Conservation (phyloP, 1,140 invertebrate genomes). For the Drosophila navojoa region DNA sequence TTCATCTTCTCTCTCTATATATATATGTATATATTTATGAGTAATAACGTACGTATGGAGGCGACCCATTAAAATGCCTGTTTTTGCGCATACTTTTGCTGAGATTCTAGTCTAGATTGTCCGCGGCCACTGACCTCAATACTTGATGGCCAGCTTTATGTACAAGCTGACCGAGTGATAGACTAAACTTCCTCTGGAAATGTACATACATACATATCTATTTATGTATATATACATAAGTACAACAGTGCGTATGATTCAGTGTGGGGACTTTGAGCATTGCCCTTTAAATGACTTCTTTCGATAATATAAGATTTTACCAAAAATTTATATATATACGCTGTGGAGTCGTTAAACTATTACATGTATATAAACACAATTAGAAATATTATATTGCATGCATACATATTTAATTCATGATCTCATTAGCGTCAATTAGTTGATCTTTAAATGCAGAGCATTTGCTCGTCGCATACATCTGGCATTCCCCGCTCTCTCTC, state of each 20-base stretch:
- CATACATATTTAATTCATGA: background rate
- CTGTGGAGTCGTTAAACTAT: no score
- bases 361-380: no score
- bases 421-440: background rate
- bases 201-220: background rate
- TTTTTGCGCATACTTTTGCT: background rate
- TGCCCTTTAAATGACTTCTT: conserved; percentile 29
- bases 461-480: background rate
- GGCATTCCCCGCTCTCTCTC: background rate
- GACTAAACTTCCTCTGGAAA: conserved; percentile 19
- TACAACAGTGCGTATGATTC: no score
- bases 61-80: conserved; percentile 18
- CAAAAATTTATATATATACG: background rate
- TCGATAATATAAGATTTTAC: background rate
- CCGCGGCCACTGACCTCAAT: conserved; percentile 30
- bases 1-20: background rate
- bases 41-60: conserved; percentile 3
- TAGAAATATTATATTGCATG: background rate
- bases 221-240: background rate
- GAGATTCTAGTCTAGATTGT: conserved; percentile 30
- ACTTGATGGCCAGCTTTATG: conserved; percentile 28
- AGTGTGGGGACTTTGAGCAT: conserved; percentile 23
- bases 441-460: conserved; percentile 7
- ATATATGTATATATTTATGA: conserved; percentile 15
- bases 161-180: conserved; percentile 27